Evolutionary conservation across 2,888 invertebrate species (phyloP).

Genomic region (Drosophila buzzatii): DNA sequence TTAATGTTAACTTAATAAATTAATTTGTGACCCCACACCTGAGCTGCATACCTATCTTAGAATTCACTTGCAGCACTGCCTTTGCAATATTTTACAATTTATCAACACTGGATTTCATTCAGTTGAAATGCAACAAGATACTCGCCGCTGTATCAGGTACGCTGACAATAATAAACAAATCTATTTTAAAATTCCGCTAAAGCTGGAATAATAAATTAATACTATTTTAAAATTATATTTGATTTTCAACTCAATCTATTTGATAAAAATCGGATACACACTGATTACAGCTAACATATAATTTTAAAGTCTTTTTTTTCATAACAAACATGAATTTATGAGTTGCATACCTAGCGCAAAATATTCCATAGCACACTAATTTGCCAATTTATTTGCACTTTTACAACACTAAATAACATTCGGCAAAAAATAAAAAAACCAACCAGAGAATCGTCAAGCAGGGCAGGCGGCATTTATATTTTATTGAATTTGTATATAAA

Average conservation of each 20-base stretch:
- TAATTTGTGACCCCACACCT: neutral
- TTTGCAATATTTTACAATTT: neutral
- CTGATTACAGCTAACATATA: neutral
- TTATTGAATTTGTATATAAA: conserved; percentile 19
- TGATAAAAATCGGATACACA: neutral
- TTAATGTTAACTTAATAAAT: neutral
- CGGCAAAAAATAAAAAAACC: conserved; percentile 14
- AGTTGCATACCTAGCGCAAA: conserved; percentile 16
- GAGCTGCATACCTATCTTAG: conserved; percentile 15
- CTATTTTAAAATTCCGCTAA: no score
- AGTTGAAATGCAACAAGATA: conserved; percentile 18
- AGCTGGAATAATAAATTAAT: neutral
- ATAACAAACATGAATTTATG: no score
- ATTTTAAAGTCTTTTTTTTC: neutral
- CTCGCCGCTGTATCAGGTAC: neutral
- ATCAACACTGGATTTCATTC: conserved; percentile 30
- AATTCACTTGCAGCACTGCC: conserved; percentile 22
- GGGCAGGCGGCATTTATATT: conserved; percentile 46
- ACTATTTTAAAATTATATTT: neutral
- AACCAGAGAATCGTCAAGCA: conserved; percentile 39
- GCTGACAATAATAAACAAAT: neutral
- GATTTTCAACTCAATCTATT: neutral
- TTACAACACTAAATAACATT: conserved; percentile 33
- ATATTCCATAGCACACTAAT: conserved; percentile 20
- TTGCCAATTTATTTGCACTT: neutral